Conservation (phyloP, 1,140 invertebrate genomes). For the Glossosoma conforme region DNA sequence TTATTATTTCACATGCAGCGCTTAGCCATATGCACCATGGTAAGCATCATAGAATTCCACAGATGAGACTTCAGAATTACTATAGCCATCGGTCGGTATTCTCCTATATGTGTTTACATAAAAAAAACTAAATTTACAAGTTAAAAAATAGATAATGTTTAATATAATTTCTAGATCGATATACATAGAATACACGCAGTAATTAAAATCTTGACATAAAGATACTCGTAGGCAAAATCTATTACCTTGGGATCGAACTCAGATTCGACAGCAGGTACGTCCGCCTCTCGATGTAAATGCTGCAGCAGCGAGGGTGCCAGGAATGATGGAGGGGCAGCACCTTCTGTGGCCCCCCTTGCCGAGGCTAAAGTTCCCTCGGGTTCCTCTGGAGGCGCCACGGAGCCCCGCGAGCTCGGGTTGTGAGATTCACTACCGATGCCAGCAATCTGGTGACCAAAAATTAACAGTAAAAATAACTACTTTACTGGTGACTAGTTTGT, state of each 20-base stretch:
- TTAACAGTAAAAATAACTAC: background rate
- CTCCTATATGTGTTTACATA: too few species aligned
- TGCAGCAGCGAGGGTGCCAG: conserved; percentile 59
- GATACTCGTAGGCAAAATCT: background rate
- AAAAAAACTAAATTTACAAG: too few species aligned
- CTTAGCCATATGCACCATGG: too few species aligned
- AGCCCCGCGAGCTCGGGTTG: conserved; percentile 52
- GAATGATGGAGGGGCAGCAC: conserved; percentile 42
- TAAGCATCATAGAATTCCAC: too few species aligned
- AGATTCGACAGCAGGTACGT: conserved; percentile 60
- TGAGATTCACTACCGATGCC: conserved; percentile 52
- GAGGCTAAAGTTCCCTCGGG: conserved; percentile 35
- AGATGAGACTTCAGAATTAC: too few species aligned
- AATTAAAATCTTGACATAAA: background rate
- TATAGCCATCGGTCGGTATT: too few species aligned
- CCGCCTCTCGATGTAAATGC: conserved; percentile 60
- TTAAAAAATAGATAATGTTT: too few species aligned
- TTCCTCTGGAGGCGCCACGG: conserved; percentile 39
- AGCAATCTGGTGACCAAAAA: conserved; percentile 42
- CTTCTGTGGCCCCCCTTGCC: conserved; percentile 32
- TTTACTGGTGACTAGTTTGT: too few species aligned
- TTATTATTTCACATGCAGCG: too few species aligned
- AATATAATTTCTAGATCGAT: too few species aligned
- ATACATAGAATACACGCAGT: too few species aligned
- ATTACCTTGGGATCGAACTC: conserved; percentile 62